Evolutionary conservation across 2,113 vertebrate species (phyloP).

Genomic region (Anhinga anhinga): DNA sequence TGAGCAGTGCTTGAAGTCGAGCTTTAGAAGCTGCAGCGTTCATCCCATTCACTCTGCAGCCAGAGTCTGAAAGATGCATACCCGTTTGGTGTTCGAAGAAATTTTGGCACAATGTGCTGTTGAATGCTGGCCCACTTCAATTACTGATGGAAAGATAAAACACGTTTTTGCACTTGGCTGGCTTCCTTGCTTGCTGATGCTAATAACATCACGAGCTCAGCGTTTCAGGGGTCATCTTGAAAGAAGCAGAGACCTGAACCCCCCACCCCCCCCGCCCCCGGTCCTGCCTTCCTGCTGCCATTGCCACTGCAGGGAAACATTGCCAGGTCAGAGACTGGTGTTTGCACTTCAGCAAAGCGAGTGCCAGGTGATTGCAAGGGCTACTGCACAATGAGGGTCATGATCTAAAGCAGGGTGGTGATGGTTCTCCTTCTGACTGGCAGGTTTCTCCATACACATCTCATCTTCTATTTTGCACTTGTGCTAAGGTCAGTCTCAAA

Average conservation of each 20-base stretch:
- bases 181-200: conserved; percentile 38
- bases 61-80: not conserved
- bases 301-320: not conserved
- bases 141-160: conserved; percentile 31
- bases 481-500: not conserved
- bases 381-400: not conserved
- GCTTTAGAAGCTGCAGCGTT: not conserved
- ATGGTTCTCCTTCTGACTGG: not conserved
- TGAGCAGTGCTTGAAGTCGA: not conserved
- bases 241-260: not conserved
- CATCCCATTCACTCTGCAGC: not conserved
- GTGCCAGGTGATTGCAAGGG: not conserved
- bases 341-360: not conserved
- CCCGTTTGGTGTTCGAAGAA: conserved; percentile 7
- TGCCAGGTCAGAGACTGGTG: not conserved
- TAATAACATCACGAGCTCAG: conserved; percentile 19
- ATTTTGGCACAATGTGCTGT: not conserved
- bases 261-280: not conserved
- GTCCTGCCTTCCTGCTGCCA: not conserved
- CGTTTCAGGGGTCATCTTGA: conserved; percentile 48
- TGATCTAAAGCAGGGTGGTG: not conserved
- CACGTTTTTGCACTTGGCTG: conserved; percentile 43
- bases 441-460: not conserved
- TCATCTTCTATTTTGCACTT: not conserved
- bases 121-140: conserved; percentile 21